These are phyloP conservation scores for Mormyrops boulengeri DNA, from an alignment of 2,797 vertebrate species.

Conservation along the genomic window DNA sequence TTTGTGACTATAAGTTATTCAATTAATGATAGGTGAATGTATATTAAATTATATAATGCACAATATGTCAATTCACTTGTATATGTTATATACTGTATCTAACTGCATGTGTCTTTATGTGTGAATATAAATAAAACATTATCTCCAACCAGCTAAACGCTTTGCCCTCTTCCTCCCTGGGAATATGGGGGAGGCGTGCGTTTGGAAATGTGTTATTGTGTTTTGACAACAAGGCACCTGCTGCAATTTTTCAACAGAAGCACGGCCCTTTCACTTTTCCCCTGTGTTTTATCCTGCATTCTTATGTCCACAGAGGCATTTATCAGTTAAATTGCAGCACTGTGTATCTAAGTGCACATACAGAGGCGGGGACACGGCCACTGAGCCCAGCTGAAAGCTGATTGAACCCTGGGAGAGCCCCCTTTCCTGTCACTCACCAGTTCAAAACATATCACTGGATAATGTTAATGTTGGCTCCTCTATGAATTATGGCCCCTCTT, in stretches of 20 bases:
- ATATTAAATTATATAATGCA: neutral
- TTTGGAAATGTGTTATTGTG: neutral
- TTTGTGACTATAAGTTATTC: neutral
- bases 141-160: neutral
- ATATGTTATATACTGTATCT: neutral
- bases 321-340: neutral
- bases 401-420: neutral
- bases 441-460: neutral
- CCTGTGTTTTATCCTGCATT: neutral
- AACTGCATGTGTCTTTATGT: neutral
- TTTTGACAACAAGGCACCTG: constrained; percentile 1
- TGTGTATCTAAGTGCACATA: neutral
- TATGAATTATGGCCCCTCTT: neutral
- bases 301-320: neutral
- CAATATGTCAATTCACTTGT: neutral
- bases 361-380: neutral
- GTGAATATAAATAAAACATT: neutral
- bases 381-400: neutral
- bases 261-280: neutral
- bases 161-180: neutral
- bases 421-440: neutral
- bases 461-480: neutral
- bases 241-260: neutral
- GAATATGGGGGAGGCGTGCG: neutral
- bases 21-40: neutral